A percentile compares a stretch with the other conserved stretches of the same genome.
phyloP scores from a whole-genome alignment of 2,888 invertebrate genomes.

The Escarpia spicata region DNA sequence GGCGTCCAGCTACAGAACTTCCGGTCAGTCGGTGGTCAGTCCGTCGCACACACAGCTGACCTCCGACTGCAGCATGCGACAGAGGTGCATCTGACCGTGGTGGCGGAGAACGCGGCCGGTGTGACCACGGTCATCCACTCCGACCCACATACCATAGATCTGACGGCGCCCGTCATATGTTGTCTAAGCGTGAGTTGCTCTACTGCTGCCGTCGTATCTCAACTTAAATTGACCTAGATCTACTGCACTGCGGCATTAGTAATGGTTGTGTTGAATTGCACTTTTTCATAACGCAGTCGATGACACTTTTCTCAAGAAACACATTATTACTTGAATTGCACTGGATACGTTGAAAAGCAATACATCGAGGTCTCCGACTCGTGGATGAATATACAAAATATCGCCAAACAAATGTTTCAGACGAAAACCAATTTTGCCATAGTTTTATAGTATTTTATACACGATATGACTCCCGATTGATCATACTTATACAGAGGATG shows the following conservation, averaged over 20 bases:
- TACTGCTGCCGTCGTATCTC: too few species aligned
- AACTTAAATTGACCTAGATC: not conserved
- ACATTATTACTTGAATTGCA: too few species aligned
- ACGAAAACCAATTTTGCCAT: too few species aligned
- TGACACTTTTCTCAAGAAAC: too few species aligned
- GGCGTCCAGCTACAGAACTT: conserved; percentile 21
- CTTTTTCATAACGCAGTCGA: too few species aligned
- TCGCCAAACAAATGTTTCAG: too few species aligned
- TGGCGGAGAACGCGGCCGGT: conserved; percentile 20
- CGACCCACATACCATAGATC: not conserved
- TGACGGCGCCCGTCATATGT: conserved; percentile 3
- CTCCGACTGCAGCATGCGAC: conserved; percentile 18
- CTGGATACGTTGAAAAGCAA: too few species aligned
- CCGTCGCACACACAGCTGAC: not conserved
- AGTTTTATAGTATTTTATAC: too few species aligned
- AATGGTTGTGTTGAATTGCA: too few species aligned
- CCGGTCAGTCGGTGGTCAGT: not conserved
- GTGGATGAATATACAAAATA: too few species aligned
- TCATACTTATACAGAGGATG: not conserved
- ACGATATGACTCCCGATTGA: too few species aligned
- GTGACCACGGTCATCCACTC: not conserved
- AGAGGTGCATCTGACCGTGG: not conserved
- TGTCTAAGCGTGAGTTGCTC: not conserved
- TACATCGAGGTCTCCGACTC: too few species aligned
- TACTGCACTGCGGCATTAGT: not conserved